phyloP scores from a whole-genome alignment of 2,888 invertebrate genomes.

The Acanthococcus lagerstroemiae region DNA sequence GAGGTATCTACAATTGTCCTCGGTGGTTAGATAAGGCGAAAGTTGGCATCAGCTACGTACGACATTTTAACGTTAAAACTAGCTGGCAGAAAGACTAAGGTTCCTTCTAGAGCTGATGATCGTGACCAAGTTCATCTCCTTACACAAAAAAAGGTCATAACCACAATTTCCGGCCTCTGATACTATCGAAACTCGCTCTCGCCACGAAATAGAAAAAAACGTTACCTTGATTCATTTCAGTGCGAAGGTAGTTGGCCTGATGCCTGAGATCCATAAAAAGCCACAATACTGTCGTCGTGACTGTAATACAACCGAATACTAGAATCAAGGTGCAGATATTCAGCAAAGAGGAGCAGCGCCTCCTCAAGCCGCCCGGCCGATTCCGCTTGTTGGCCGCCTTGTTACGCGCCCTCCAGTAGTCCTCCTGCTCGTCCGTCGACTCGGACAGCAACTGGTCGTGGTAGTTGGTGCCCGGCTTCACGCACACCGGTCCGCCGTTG shows the following conservation, averaged over 20 bases:
- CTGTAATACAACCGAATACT: constrained; percentile 53
- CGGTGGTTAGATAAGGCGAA: no score
- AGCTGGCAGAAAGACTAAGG: no score
- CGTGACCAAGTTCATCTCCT: no score
- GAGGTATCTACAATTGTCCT: no score
- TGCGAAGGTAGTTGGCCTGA: constrained; percentile 54
- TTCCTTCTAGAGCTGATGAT: no score
- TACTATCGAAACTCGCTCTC: no score
- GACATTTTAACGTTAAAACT: no score
- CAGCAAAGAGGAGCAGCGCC: constrained; percentile 42
- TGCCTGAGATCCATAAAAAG: constrained; percentile 57
- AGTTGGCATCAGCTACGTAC: no score
- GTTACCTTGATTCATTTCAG: constrained; percentile 56
- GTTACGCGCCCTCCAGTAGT: constrained; percentile 40
- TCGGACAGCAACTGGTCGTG: constrained; percentile 55
- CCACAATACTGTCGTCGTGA: constrained; percentile 57
- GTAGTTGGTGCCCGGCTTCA: constrained; percentile 36
- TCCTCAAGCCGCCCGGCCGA: constrained; percentile 39
- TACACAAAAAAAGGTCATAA: no score
- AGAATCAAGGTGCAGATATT: constrained; percentile 52
- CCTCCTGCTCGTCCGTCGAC: constrained; percentile 51
- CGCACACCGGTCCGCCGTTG: constrained; percentile 37
- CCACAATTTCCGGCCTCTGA: no score
- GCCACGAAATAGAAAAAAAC: not conserved
- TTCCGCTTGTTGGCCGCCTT: constrained; percentile 39